Conservation (phyloP, 2,888 invertebrate genomes). For the Lepidocyrtoides sp. region DNA sequence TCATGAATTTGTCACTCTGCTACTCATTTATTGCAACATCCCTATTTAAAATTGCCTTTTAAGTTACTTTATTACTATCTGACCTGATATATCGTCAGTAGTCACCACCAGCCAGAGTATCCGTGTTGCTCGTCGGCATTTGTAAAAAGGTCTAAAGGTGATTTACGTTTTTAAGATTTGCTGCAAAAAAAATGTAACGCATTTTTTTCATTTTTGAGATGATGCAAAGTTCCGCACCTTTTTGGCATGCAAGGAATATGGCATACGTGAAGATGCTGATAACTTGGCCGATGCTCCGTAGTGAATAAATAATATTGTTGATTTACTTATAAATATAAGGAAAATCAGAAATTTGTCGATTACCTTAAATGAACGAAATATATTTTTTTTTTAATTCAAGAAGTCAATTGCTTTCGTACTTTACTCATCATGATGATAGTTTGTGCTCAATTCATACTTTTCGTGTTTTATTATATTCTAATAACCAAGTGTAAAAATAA, state of each 20-base stretch:
- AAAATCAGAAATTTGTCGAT: neutral
- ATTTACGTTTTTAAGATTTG: neutral
- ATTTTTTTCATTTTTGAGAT: conserved; percentile 2
- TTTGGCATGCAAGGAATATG: neutral
- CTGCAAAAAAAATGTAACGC: neutral
- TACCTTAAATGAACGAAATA: conserved; percentile 42
- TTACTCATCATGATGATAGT: neutral
- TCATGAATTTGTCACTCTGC: conserved; percentile 23
- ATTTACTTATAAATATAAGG: neutral
- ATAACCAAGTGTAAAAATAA: neutral
- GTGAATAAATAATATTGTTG: conserved; percentile 6
- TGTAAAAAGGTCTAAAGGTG: conserved; percentile 50
- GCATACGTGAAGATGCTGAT: neutral
- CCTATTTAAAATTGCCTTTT: neutral
- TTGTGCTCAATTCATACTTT: conserved; percentile 31
- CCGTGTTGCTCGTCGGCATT: conserved; percentile 14
- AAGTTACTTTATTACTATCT: neutral
- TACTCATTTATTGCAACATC: neutral
- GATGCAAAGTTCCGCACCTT: conserved; percentile 30
- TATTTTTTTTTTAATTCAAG: neutral
- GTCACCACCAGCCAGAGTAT: conserved; percentile 8
- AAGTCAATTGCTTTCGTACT: neutral
- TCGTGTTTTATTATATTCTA: neutral
- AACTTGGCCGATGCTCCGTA: neutral
- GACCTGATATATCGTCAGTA: neutral